These are phyloP conservation scores for Hippoglossus stenolepis DNA, from an alignment of 2,113 vertebrate species.

Conservation along the genomic window DNA sequence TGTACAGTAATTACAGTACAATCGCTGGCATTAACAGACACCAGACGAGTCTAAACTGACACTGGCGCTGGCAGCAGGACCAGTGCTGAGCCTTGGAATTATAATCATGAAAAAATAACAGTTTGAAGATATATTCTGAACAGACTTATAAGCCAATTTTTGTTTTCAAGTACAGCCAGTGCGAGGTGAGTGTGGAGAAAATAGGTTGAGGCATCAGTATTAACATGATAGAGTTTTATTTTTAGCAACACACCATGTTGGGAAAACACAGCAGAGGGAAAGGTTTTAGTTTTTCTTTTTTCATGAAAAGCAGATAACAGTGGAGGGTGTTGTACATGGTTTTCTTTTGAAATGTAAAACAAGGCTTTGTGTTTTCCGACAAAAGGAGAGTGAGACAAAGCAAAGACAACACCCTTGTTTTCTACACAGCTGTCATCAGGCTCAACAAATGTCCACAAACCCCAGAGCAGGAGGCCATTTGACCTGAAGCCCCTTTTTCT, in stretches of 20 bases:
- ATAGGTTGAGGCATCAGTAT: background rate
- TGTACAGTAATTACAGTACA: conserved; percentile 75
- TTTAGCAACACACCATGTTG: conserved; percentile 8
- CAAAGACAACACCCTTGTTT: conserved; percentile 21
- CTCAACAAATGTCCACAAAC: conserved; percentile 55
- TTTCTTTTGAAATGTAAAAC: conserved; percentile 69
- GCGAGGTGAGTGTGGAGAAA: background rate
- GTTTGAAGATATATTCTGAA: background rate
- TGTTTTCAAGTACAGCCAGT: background rate
- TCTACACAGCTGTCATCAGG: conserved; percentile 26
- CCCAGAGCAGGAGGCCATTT: conserved; percentile 39
- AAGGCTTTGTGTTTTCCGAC: conserved; percentile 34
- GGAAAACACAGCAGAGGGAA: background rate
- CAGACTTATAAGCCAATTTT: background rate
- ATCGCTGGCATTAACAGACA: conserved; percentile 57
- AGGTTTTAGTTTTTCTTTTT: conserved; percentile 25
- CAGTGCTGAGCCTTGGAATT: background rate
- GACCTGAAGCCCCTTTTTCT: conserved; percentile 39
- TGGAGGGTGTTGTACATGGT: conserved; percentile 37
- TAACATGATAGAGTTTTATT: conserved; percentile 6
- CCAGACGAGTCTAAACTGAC: conserved; percentile 53
- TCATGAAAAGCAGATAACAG: conserved; percentile 44
- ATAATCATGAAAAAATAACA: conserved; percentile 1
- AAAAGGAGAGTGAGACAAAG: conserved; percentile 8
- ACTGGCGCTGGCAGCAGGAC: conserved; percentile 1